Evolutionary conservation across 2,888 invertebrate species (phyloP), one percentile per base, ranked within the genome.

Genomic region (Cephus pygmeus): DNA sequence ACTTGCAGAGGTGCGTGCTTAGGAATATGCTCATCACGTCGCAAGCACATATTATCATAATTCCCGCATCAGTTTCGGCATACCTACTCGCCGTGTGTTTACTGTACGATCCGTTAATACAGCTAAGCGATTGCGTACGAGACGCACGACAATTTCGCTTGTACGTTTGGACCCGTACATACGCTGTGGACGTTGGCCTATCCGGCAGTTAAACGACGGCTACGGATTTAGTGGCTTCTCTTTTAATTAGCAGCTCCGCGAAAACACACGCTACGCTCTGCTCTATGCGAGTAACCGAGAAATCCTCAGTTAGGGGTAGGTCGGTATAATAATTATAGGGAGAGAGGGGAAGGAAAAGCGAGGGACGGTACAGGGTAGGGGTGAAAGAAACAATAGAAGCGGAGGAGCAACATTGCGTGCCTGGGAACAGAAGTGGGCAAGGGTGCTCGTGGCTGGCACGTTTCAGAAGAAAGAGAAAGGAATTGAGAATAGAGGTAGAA

Each of bases 221-320:
- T 56, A 56, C 56, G 23, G 9, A 23, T 56, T 56, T 23, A 56
- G 56, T 23, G 56, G 23, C 23, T 56, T 2, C 23, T 73, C n/a
- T 34, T 69, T 77, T 75, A 77, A 77, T 77, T 68, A 77, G 73
- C 15, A 3, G 0, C 30, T 34, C 31, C 4, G 23, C 35, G 15
- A 33, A 77, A 75, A 4, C 35, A 34, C 77, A 77, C 77, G 77
- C 77, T n/a, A 77, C 68, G 31, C 56, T 23, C 2, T 23, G 9
- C 56, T 23, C 9, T 56, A 9, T 9, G 23, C 6, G 56, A 56
- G 23, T 23, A 56, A 56, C 23, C 9, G 56, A 56, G 56, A 23
- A 56, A 56, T 23, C 56, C 23, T 56, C 0, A 9, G 23, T 23
- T 23, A 56, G 23, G 56, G 56, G 56, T 56, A 23, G 56, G 56